Evolutionary conservation across 1,140 invertebrate species (phyloP), one percentile per base, ranked within the genome.

Genomic region (Rhagoletis pomonella): DNA sequence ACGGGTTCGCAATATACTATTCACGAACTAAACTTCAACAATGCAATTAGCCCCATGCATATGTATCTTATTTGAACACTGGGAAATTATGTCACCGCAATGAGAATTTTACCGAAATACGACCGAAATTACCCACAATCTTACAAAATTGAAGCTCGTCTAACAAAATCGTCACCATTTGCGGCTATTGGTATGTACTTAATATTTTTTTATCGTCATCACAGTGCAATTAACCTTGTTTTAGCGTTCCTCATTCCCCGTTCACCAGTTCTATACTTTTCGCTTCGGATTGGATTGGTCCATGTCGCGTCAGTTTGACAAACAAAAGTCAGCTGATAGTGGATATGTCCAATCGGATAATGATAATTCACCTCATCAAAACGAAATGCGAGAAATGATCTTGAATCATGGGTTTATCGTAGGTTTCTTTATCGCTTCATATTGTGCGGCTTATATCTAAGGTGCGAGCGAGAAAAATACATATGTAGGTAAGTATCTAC

Each of bases 281-380:
- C 29, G 62, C 62, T 19, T 19, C 12, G 65, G 29, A 67, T 67
- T 64, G 7, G 65, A 10, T 73, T 73, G 47, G 47, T 17, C 17
- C 73, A 81, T 50, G 55, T 19, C 19, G 17, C 47, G 17, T 3
- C 7, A 81, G n/a, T 81, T 81, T 55, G n/a, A 47, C 73, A 81
- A 81, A 81, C 73, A 81, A 81, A 55, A 50, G n/a, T 55, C 73
- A 81, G 73, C 73, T 81, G 73, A 58, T 81, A 2, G 17, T 5
- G 2, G 3, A 10, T 19, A 4, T n/a, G 50, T 17, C 2, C 47
- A 58, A 29, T 55, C 55, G 6, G 3, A 9, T n/a, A 42, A 50
- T 4, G 10, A 50, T 29, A 55, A 55, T 3, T 55, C 47, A 55
- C 44, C 73, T 81, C 73, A 29, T 19, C 55, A 50, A 62, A 50